These are phyloP conservation scores for Origma solitaria DNA, from an alignment of 2,113 vertebrate species.

Conservation along the genomic window DNA sequence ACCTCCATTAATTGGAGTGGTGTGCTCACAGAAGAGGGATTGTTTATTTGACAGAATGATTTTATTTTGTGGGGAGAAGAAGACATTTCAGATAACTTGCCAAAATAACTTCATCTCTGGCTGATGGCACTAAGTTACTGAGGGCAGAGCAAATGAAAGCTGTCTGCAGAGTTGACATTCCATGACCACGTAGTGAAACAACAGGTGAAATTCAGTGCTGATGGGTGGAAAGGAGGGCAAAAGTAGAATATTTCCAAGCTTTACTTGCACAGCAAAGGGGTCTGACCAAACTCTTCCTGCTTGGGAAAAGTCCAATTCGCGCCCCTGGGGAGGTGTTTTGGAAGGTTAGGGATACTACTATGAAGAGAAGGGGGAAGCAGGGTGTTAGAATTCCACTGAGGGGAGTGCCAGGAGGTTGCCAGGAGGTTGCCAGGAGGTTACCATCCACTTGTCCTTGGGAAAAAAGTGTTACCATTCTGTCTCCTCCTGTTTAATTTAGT, in stretches of 20 bases:
- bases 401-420: background rate
- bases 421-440: background rate
- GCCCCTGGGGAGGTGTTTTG: background rate
- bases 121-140: background rate
- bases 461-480: background rate
- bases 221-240: background rate
- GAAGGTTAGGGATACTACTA: background rate
- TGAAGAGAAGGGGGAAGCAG: background rate
- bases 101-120: slow-evolving; percentile 27
- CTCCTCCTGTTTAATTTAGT: background rate
- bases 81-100: background rate
- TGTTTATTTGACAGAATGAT: slow-evolving; percentile 24
- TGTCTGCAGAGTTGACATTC: background rate
- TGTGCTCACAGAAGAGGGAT: slow-evolving; percentile 17
- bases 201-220: background rate
- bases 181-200: background rate
- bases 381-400: background rate
- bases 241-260: background rate
- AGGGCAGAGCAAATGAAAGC: background rate
- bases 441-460: background rate
- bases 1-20: slow-evolving; percentile 46
- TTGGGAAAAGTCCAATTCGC: fast-evolving
- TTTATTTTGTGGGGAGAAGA: background rate
- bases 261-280: background rate
- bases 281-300: background rate